phyloP scores from a whole-genome alignment of 2,888 invertebrate species.

The Selenia dentaria region DNA sequence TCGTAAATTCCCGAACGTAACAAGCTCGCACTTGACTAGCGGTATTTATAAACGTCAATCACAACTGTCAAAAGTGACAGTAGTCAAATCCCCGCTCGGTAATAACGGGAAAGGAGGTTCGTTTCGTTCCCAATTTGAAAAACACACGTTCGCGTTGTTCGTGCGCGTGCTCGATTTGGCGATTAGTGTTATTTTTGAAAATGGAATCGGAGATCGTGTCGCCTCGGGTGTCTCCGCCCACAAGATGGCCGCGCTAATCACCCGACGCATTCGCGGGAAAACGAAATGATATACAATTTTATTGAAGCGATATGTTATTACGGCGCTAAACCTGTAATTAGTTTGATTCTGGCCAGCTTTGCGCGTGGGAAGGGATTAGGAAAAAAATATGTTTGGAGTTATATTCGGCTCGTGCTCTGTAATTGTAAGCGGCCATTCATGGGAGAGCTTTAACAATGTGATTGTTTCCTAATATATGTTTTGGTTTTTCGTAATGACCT shows the following conservation, averaged over 20 bases:
- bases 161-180: slow-evolving; percentile 79
- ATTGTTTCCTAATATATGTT: slow-evolving; percentile 61
- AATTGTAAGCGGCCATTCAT: slow-evolving; percentile 71
- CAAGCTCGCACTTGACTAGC: slow-evolving; percentile 74
- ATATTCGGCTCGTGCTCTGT: slow-evolving; percentile 76
- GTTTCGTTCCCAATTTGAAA: slow-evolving; percentile 73
- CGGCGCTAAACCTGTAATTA: slow-evolving; percentile 79
- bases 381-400: slow-evolving; percentile 68
- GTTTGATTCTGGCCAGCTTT: slow-evolving; percentile 51
- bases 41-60: slow-evolving; percentile 82
- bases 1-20: slow-evolving; percentile 62
- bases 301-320: slow-evolving; percentile 83
- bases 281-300: slow-evolving; percentile 83
- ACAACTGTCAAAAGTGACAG: slow-evolving; percentile 80
- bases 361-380: slow-evolving; percentile 83
- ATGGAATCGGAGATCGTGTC: slow-evolving; percentile 81
- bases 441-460: slow-evolving; percentile 52
- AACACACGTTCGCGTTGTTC: slow-evolving; percentile 75
- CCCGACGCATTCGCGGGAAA: slow-evolving; percentile 74
- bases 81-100: slow-evolving; percentile 78
- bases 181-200: slow-evolving; percentile 83
- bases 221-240: slow-evolving; percentile 80
- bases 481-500: slow-evolving; percentile 41
- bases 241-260: slow-evolving; percentile 84
- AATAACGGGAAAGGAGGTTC: slow-evolving; percentile 72